phyloP scores from a whole-genome alignment of 2,888 invertebrate species.

The Lepetodrilus schrolli region DNA sequence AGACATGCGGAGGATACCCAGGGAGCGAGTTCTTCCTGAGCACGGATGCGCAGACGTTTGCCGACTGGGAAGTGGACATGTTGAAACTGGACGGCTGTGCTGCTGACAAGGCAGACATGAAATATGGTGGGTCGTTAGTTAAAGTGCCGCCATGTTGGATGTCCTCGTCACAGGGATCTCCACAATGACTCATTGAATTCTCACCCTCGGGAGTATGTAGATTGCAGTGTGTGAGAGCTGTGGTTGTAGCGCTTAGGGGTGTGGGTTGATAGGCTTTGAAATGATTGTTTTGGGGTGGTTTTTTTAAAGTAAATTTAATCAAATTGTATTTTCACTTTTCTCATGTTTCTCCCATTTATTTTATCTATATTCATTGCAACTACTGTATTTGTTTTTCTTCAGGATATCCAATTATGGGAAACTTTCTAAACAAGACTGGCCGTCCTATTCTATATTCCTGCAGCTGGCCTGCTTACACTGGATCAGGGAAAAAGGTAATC shows the following conservation, averaged over 20 bases:
- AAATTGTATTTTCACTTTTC: background rate
- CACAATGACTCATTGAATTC: no score
- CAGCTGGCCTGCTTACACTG: constrained; percentile 94
- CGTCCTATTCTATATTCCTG: constrained; percentile 96
- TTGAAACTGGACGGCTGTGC: constrained; percentile 98
- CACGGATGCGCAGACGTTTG: constrained; percentile 91
- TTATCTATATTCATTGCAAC: background rate
- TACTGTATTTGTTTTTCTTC: background rate
- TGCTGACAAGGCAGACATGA: constrained; percentile 81
- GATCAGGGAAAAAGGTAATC: constrained; percentile 10
- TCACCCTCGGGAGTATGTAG: no score
- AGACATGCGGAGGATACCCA: constrained; percentile 97
- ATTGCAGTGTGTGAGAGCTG: background rate
- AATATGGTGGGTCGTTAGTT: constrained; percentile 36
- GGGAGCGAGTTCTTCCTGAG: constrained; percentile 90
- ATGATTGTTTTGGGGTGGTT: background rate
- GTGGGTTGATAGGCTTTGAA: background rate
- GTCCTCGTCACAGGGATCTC: no score
- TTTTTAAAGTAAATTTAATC: background rate
- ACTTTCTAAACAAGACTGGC: constrained; percentile 90
- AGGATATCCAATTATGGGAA: constrained; percentile 95
- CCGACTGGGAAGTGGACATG: constrained; percentile 94
- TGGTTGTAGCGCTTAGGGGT: background rate
- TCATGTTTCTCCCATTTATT: background rate
- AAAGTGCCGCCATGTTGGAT: no score